A percentile compares a stretch with the other conserved stretches of the same genome.
Conservation (phyloP, 1,140 invertebrate genomes). For the Megalopta genalis region DNA sequence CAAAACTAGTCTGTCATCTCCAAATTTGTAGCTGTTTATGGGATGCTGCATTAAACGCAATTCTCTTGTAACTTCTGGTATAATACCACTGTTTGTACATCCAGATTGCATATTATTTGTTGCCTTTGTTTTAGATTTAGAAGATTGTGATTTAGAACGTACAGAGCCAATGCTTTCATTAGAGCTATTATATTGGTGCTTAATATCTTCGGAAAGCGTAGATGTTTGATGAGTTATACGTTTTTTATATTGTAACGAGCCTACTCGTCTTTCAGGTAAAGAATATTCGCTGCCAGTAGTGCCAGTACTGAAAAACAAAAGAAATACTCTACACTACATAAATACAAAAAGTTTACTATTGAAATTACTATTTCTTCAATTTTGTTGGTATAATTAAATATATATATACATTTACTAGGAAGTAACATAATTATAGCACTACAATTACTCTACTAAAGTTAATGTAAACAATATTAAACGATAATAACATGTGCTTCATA, state of each 20-base stretch:
- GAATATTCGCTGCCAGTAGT: conserved; percentile 82
- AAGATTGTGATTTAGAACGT: conserved; percentile 73
- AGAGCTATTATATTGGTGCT: conserved; percentile 85
- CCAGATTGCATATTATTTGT: conserved; percentile 68
- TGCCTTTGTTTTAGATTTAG: conserved; percentile 70
- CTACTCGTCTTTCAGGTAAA: conserved; percentile 80
- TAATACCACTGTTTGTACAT: conserved; percentile 72
- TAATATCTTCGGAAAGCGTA: conserved; percentile 81
- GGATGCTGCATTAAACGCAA: conserved; percentile 79
- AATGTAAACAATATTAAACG: no score
- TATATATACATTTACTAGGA: background rate
- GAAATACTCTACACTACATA: background rate
- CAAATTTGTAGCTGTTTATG: conserved; percentile 84
- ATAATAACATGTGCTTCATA: no score
- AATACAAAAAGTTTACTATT: background rate
- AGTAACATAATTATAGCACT: background rate
- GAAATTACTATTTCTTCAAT: background rate
- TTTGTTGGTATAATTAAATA: conserved; percentile 16
- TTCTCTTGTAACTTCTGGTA: conserved; percentile 76
- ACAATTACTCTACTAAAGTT: no score
- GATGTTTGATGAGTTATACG: conserved; percentile 80
- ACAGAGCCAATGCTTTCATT: conserved; percentile 85
- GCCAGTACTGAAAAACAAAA: conserved; percentile 79
- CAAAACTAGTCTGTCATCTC: conserved; percentile 89
- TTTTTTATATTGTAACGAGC: conserved; percentile 80